These are phyloP conservation scores for Bembecia ichneumoniformis DNA, from an alignment of 2,888 invertebrate species.

Conservation along the genomic window DNA sequence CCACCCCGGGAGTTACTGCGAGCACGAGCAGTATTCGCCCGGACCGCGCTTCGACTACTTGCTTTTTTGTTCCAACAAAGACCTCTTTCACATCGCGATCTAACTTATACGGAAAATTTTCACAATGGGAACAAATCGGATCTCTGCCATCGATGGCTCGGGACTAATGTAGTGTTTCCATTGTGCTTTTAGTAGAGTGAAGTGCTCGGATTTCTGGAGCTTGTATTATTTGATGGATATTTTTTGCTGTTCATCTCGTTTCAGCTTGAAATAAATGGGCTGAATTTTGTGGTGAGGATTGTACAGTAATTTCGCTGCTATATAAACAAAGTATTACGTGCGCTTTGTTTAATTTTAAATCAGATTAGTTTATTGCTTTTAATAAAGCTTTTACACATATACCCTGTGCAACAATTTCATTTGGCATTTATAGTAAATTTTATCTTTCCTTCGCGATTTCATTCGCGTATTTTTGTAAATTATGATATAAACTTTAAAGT, in stretches of 20 bases:
- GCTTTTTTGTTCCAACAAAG: background rate
- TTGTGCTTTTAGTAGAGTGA: background rate
- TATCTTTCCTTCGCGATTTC: too few species aligned
- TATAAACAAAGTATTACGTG: too few species aligned
- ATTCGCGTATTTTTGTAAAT: too few species aligned
- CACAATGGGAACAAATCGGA: conserved; percentile 35
- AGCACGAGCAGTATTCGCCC: conserved; percentile 30
- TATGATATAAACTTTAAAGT: too few species aligned
- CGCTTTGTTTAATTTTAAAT: too few species aligned
- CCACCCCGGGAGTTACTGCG: conserved; percentile 10
- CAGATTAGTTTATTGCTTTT: too few species aligned
- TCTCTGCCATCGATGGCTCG: conserved; percentile 28
- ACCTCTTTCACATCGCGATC: conserved; percentile 14
- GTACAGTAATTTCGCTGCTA: too few species aligned
- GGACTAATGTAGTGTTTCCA: conserved; percentile 39
- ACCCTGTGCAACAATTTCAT: too few species aligned
- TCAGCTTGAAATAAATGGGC: too few species aligned
- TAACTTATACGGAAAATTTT: conserved; percentile 22
- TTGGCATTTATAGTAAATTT: too few species aligned
- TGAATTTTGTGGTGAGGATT: too few species aligned
- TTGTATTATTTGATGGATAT: background rate
- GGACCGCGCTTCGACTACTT: conserved; percentile 26
- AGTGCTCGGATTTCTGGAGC: background rate
- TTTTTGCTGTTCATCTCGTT: background rate
- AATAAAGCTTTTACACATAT: too few species aligned